phyloP scores from a whole-genome alignment of 1,140 invertebrate genomes.

The Dendroctonus valens region DNA sequence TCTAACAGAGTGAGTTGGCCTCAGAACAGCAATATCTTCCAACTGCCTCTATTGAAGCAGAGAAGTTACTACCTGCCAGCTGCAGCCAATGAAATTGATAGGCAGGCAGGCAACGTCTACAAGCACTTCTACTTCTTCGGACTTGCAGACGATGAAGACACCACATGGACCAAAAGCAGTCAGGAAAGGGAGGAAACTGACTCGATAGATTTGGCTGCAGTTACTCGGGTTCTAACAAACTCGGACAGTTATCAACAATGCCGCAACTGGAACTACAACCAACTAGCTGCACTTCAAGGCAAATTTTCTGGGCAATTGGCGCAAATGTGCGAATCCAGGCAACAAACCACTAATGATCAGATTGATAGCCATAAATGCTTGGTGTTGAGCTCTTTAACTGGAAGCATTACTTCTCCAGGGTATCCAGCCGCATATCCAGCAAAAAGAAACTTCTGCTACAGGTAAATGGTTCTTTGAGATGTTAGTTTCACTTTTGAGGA shows the following conservation, averaged over 20 bases:
- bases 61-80: slow-evolving; percentile 31
- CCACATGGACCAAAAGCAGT: slow-evolving; percentile 8
- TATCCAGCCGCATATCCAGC: slow-evolving; percentile 45
- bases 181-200: slow-evolving; percentile 40
- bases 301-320: slow-evolving; percentile 17
- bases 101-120: slow-evolving; percentile 14
- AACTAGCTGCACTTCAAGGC: slow-evolving; percentile 26
- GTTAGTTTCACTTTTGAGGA: background rate
- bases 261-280: slow-evolving; percentile 34
- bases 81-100: slow-evolving; percentile 13
- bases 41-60: slow-evolving; percentile 33
- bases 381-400: slow-evolving; percentile 37
- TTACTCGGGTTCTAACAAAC: slow-evolving; percentile 33
- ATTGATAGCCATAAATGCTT: slow-evolving; percentile 30
- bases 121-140: slow-evolving; percentile 43
- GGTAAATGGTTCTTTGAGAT: slow-evolving; percentile 31
- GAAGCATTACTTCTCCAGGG: slow-evolving; percentile 43
- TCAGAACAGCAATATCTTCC: slow-evolving; percentile 25
- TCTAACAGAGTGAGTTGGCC: slow-evolving; percentile 30
- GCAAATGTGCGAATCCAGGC: slow-evolving; percentile 20
- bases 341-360: slow-evolving; percentile 7
- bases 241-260: slow-evolving; percentile 31
- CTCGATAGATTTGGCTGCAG: slow-evolving; percentile 37
- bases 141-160: slow-evolving; percentile 24
- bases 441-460: slow-evolving; percentile 44